These are phyloP conservation scores for Tubulanus polymorphus DNA, from an alignment of 2,888 invertebrate species.

Conservation along the genomic window DNA sequence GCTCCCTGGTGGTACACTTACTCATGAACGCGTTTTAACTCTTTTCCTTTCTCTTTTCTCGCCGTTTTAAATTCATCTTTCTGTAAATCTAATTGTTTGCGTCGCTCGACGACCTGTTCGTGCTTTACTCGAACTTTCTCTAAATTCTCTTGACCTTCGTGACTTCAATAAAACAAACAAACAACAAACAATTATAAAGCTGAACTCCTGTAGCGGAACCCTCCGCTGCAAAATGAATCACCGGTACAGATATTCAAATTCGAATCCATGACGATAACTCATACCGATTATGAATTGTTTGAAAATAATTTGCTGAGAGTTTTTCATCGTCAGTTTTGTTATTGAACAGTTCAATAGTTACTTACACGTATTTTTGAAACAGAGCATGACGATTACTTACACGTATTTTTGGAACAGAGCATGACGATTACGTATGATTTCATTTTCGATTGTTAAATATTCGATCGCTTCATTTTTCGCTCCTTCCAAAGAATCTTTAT, in stretches of 20 bases:
- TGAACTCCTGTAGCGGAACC: too few relatives aligned
- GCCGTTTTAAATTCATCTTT: slow-evolving; percentile 57
- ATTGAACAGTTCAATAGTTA: slow-evolving; percentile 6
- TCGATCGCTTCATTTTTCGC: slow-evolving; percentile 54
- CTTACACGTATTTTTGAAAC: slow-evolving; percentile 60
- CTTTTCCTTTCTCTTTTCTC: slow-evolving; percentile 62
- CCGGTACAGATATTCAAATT: too few relatives aligned
- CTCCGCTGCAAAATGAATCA: too few relatives aligned
- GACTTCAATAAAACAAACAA: slow-evolving; percentile 20
- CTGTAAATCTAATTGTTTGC: slow-evolving; percentile 59
- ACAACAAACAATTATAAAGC: neutral
- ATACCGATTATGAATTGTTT: too few relatives aligned
- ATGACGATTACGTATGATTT: slow-evolving; percentile 66
- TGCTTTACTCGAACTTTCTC: slow-evolving; percentile 37
- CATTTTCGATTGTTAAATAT: slow-evolving; percentile 80
- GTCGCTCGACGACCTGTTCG: slow-evolving; percentile 51
- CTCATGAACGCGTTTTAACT: too few relatives aligned
- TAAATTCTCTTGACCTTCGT: slow-evolving; percentile 33
- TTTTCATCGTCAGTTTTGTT: neutral
- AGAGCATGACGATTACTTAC: slow-evolving; percentile 48
- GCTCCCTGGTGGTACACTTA: too few relatives aligned
- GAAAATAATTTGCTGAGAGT: too few relatives aligned
- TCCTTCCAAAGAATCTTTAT: slow-evolving; percentile 54
- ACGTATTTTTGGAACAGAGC: slow-evolving; percentile 62
- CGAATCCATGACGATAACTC: too few relatives aligned